phyloP scores from a whole-genome alignment of 2,888 invertebrate species.

The Limenitis camilla region DNA sequence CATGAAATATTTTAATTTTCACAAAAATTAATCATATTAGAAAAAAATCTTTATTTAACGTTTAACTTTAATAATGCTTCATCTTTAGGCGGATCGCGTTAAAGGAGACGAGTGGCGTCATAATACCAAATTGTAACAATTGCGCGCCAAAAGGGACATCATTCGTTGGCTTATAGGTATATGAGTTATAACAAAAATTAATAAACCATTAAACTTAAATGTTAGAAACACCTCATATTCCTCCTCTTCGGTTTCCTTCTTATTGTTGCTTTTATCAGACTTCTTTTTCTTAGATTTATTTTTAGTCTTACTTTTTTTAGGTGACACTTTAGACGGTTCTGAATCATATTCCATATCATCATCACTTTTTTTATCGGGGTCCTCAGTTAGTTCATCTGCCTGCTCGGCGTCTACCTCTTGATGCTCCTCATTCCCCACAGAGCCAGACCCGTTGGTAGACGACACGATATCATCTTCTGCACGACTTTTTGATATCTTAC shows the following conservation, averaged over 20 bases:
- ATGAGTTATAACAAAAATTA: conserved; percentile 16
- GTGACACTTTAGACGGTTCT: conserved; percentile 23
- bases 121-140: too few species aligned
- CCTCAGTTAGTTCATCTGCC: conserved; percentile 25
- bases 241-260: conserved; percentile 40
- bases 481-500: conserved; percentile 64
- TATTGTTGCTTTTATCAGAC: conserved; percentile 39
- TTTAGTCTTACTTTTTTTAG: conserved; percentile 36
- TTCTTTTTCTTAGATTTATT: conserved; percentile 47
- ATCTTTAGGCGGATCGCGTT: too few species aligned
- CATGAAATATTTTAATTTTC: too few species aligned
- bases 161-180: too few species aligned
- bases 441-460: conserved; percentile 65
- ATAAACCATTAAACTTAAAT: background rate
- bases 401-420: conserved; percentile 28
- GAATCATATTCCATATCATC: conserved; percentile 21
- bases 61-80: too few species aligned
- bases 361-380: conserved; percentile 30
- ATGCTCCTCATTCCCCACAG: conserved; percentile 38
- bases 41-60: too few species aligned
- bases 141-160: too few species aligned
- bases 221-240: conserved; percentile 65
- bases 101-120: too few species aligned
- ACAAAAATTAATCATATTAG: too few species aligned
- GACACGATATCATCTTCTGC: conserved; percentile 63